These are phyloP conservation scores for Otus scops DNA, from an alignment of 2,797 vertebrate species.

Conservation along the genomic window DNA sequence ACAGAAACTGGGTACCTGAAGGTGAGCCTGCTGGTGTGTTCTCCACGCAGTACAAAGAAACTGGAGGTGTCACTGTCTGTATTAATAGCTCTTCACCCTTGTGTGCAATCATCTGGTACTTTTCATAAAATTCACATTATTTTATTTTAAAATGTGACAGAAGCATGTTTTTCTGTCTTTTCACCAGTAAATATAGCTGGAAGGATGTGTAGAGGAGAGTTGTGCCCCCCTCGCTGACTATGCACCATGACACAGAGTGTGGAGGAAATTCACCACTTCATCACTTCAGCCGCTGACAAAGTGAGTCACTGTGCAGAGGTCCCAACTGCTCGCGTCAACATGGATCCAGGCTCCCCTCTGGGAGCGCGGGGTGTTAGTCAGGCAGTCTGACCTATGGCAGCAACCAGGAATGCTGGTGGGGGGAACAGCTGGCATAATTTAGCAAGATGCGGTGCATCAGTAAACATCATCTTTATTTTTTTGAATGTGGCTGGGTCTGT, in stretches of 20 bases:
- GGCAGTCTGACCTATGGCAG: background rate
- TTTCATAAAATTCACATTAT: background rate
- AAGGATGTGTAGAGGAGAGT: background rate
- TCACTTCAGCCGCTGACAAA: background rate
- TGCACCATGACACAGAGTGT: background rate
- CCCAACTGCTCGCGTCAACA: background rate
- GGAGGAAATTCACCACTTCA: background rate
- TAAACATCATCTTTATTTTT: background rate
- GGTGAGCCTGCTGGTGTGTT: background rate
- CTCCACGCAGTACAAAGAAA: background rate
- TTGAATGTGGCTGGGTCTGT: background rate
- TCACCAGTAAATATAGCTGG: background rate
- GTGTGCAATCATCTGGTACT: background rate
- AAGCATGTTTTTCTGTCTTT: background rate
- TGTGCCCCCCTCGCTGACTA: conserved; percentile 10
- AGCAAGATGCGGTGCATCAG: background rate
- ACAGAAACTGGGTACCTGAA: background rate
- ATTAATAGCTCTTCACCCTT: background rate
- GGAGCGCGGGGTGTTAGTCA: background rate
- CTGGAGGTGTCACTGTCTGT: conserved; percentile 47
- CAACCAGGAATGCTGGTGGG: background rate
- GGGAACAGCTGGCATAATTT: background rate
- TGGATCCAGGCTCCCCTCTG: background rate
- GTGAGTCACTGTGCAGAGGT: background rate
- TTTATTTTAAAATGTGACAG: conserved; percentile 16